phyloP scores from a whole-genome alignment of 2,888 invertebrate species.

The Strigamia maritima region DNA sequence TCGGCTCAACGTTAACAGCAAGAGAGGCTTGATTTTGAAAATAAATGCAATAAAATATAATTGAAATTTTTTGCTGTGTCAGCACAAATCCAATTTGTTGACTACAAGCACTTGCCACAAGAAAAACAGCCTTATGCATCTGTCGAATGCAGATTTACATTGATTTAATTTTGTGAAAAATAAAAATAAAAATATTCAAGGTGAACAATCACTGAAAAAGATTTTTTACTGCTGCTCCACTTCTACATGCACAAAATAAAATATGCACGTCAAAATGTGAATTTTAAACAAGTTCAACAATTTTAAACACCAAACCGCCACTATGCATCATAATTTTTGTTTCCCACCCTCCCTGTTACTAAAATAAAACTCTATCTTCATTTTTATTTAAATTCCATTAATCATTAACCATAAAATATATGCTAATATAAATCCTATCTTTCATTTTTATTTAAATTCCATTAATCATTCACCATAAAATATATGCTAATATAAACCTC shows the following conservation, averaged over 20 bases:
- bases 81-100: neutral
- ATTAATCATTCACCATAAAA: too few relatives aligned
- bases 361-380: too few relatives aligned
- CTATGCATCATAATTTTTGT: too few relatives aligned
- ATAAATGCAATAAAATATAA: neutral
- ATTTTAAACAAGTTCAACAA: too few relatives aligned
- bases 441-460: too few relatives aligned
- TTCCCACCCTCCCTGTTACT: too few relatives aligned
- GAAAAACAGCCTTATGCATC: too few relatives aligned
- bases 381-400: too few relatives aligned
- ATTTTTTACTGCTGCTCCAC: neutral
- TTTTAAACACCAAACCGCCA: too few relatives aligned
- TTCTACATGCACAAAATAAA: neutral
- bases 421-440: neutral
- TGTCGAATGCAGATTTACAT: neutral
- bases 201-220: neutral
- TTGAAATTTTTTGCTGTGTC: neutral
- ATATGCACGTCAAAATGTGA: too few relatives aligned
- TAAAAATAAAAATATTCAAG: neutral
- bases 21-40: conserved; percentile 31
- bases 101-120: neutral
- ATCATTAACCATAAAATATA: too few relatives aligned
- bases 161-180: neutral
- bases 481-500: neutral
- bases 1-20: conserved; percentile 36